Evolutionary conservation across 2,113 vertebrate genomes (phyloP).

Genomic region (Numenius arquata): DNA sequence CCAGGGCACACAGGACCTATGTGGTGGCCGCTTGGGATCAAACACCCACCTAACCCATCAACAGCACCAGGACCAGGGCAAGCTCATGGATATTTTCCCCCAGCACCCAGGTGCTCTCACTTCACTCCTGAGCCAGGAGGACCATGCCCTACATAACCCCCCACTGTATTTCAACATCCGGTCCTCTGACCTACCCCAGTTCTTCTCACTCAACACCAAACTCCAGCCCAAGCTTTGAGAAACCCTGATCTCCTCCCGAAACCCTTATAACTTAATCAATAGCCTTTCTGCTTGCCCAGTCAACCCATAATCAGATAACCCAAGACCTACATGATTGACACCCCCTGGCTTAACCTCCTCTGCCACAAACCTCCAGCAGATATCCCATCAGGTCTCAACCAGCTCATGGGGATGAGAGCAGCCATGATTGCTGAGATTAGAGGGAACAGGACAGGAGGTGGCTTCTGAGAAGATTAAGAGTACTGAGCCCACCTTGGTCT

Average conservation of each 20-base stretch:
- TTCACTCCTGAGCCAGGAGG: not conserved
- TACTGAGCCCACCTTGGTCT: not conserved
- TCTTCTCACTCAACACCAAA: not conserved
- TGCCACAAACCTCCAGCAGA: not conserved
- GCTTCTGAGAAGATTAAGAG: not conserved
- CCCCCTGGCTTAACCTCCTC: not conserved
- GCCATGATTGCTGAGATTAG: fast-evolving
- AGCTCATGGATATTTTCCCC: not conserved
- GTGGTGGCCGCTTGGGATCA: not conserved
- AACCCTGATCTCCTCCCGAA: not conserved
- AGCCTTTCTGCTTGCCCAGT: not conserved
- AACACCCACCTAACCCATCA: not conserved
- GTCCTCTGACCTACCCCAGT: not conserved
- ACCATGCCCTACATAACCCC: not conserved
- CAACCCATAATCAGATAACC: not conserved
- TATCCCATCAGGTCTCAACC: not conserved
- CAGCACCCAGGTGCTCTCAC: not conserved
- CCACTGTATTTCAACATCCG: not conserved
- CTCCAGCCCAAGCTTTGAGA: not conserved
- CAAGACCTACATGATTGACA: not conserved
- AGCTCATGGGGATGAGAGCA: not conserved
- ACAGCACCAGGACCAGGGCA: not conserved
- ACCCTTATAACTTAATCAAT: not conserved
- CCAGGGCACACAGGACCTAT: not conserved
- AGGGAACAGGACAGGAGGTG: not conserved